Evolutionary conservation across 2,888 invertebrate species (phyloP), one percentile per base, ranked within the genome.

Genomic region (Xestobium rufovillosum): DNA sequence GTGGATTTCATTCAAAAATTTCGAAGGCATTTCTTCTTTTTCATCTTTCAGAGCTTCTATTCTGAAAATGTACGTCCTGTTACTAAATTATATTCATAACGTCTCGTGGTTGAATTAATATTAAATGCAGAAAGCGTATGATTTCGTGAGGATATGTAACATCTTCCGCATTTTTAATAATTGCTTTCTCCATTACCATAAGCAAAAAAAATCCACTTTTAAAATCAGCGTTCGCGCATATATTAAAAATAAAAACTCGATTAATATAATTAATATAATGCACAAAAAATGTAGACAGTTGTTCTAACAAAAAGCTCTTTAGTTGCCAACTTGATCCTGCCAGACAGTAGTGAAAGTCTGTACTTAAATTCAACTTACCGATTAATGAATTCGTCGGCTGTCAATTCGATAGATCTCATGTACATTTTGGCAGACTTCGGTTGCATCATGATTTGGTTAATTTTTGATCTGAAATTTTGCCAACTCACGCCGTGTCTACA

Each of bases 401-500:
- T 81, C 47, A 76, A 73, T 46, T 80, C 77, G 11, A 85, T 82
- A 0, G 76, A 72, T 3, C 71, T 70, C 0, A 83, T 71, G 54
- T 83, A 87, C 57, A 80, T 76, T 12, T 77, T 76, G 0, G 84
- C 83, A 0, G 80, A 78, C 29, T 77, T 71, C 0, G 86, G 78
- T 50, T 83, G 78, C 48, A 88, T 66, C 63, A 88, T 81, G 12
- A 83, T 78, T 51, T 82, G 77, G 32, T 87, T 85, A 3, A 86
- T 83, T 56, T 81, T 83, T 3, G 78, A 76, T 30, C 88, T 71
- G 46, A 87, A 80, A 33, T 77, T 73, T 53, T 83, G 77, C 88
- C 88, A 88, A 8, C 79, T 78, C 44, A 85, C 80, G 2, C 87
- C 88, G 53, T 88, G 86, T 0, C 88, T 88, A 60, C 2, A 60